A percentile compares a stretch with the other conserved stretches of the same genome.
Conservation (phyloP, 2,797 vertebrate genomes). For the Bufotes viridis region DNA sequence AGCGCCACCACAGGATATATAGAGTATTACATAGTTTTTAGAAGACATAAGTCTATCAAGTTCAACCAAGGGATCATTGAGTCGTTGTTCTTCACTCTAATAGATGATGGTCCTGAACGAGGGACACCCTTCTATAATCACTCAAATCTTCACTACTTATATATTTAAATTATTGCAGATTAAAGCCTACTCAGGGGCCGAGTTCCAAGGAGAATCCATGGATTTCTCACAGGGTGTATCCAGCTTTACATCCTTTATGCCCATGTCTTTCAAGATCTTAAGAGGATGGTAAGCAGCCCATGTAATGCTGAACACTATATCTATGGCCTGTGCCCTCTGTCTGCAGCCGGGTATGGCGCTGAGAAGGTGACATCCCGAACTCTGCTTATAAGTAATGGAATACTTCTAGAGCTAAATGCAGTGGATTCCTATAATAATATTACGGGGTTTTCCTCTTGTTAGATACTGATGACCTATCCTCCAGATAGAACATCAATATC, state of each 20-base stretch:
- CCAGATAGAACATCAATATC: too few species aligned
- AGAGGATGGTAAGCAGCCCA: conserved; percentile 81
- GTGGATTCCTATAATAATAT: too few species aligned
- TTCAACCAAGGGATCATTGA: neutral
- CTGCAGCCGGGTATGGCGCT: neutral
- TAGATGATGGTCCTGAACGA: too few species aligned
- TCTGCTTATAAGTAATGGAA: neutral
- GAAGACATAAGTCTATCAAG: too few species aligned
- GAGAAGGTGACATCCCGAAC: neutral
- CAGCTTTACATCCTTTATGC: conserved; percentile 74
- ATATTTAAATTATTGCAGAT: conserved; percentile 71
- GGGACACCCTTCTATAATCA: neutral
- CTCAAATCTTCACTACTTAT: neutral
- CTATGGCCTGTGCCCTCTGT: neutral
- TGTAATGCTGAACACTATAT: neutral
- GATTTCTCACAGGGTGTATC: conserved; percentile 76
- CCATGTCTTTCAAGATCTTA: conserved; percentile 84
- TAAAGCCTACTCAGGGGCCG: conserved; percentile 77
- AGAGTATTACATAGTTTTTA: neutral
- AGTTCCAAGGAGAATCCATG: conserved; percentile 78
- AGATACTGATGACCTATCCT: too few species aligned
- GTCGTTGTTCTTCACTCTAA: neutral
- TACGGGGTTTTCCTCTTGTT: too few species aligned
- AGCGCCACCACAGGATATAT: neutral
- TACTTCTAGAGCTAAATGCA: neutral